Evolutionary conservation across 2,888 invertebrate species (phyloP).

Genomic region (Ennomos fuscantarius): DNA sequence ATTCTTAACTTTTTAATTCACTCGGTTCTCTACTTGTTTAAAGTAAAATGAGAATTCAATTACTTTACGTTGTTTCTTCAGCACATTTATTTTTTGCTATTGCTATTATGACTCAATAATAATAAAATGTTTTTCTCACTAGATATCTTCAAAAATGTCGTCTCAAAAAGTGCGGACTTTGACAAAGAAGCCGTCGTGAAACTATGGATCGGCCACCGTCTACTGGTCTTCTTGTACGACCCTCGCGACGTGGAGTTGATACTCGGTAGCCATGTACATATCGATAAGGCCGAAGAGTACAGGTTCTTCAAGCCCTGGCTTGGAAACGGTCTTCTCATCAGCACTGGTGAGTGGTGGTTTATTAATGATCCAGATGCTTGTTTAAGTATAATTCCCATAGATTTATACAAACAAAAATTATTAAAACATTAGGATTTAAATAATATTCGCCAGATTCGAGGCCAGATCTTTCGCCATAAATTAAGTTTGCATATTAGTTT

Average conservation of each 20-base stretch:
- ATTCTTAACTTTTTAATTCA: too few species aligned
- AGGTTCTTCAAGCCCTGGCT: constrained; percentile 94
- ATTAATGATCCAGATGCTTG: neutral
- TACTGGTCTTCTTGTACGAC: constrained; percentile 90
- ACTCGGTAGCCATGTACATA: constrained; percentile 91
- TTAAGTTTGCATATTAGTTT: too few species aligned
- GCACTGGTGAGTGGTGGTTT: constrained; percentile 84
- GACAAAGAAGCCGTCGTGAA: constrained; percentile 84
- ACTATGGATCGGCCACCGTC: constrained; percentile 91
- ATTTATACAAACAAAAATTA: neutral
- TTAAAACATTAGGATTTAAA: neutral
- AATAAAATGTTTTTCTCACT: constrained; percentile 20
- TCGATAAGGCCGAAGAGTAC: constrained; percentile 92
- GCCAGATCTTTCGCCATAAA: too few species aligned
- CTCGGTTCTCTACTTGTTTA: too few species aligned
- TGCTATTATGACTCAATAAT: too few species aligned
- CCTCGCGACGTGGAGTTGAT: constrained; percentile 92
- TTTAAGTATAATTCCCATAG: too few species aligned
- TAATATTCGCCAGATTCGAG: too few species aligned
- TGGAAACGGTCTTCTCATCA: constrained; percentile 92
- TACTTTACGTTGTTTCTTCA: too few species aligned
- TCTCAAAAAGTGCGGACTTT: constrained; percentile 81
- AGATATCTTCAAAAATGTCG: constrained; percentile 89
- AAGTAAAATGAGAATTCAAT: too few species aligned
- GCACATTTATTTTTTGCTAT: too few species aligned